These are phyloP conservation scores for Montifringilla adamsi DNA, from an alignment of 2,113 vertebrate genomes.

Conservation along the genomic window DNA sequence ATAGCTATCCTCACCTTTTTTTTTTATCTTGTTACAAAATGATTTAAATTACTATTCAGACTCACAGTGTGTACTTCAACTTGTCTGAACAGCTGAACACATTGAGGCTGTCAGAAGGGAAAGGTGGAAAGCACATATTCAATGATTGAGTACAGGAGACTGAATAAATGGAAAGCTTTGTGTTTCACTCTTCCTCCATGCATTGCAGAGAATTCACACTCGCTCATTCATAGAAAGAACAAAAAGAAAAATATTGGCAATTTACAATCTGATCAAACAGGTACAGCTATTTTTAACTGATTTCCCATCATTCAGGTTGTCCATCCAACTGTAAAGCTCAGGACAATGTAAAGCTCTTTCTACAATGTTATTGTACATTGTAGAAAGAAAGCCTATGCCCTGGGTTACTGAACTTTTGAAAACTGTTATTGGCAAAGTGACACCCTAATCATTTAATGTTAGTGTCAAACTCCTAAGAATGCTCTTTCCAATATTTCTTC, in stretches of 20 bases:
- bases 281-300: not conserved
- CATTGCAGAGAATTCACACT: not conserved
- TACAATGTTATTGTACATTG: accelerated
- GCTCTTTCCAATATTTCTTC: not conserved
- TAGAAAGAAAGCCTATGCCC: not conserved
- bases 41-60: not conserved
- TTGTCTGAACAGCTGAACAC: not conserved
- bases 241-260: not conserved
- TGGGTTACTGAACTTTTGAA: not conserved
- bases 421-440: not conserved
- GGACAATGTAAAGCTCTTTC: not conserved
- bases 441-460: not conserved
- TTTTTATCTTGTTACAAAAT: not conserved
- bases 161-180: not conserved
- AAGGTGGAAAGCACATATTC: not conserved
- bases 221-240: accelerated
- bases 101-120: not conserved
- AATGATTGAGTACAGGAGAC: not conserved
- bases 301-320: not conserved
- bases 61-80: not conserved
- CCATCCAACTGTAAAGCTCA: not conserved
- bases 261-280: not conserved
- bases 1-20: not conserved
- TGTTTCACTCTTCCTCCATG: accelerated
- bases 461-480: not conserved